Conservation (phyloP, 2,888 invertebrate genomes). For the Lycaena phlaeas region DNA sequence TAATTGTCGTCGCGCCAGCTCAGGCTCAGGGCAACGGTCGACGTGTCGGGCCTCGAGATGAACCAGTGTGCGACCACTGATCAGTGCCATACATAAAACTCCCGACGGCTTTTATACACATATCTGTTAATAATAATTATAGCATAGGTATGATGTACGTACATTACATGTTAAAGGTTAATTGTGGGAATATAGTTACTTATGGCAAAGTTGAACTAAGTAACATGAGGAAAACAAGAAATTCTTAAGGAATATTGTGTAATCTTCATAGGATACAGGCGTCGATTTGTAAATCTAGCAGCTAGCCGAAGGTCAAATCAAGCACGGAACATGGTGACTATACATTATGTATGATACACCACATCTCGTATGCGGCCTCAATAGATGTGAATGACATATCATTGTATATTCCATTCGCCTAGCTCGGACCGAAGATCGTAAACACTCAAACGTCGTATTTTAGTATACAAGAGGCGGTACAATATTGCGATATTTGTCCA, state of each 20-base stretch:
- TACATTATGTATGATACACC: conserved; percentile 56
- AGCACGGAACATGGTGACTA: conserved; percentile 39
- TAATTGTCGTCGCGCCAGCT: conserved; percentile 32
- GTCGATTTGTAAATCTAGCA: conserved; percentile 1
- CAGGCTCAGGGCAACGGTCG: conserved; percentile 40
- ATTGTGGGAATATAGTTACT: neutral
- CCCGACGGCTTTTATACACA: conserved; percentile 16
- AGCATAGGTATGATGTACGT: no score
- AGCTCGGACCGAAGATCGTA: conserved; percentile 56
- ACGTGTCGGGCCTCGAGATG: conserved; percentile 19
- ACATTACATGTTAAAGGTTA: no score
- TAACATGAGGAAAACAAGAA: neutral
- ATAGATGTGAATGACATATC: conserved; percentile 66
- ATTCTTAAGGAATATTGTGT: neutral
- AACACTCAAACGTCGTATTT: conserved; percentile 65
- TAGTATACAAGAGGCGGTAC: no score
- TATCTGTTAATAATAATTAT: no score
- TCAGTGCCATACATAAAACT: conserved; percentile 26
- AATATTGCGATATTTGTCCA: conserved; percentile 23
- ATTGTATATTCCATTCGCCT: conserved; percentile 67
- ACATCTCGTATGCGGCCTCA: conserved; percentile 63
- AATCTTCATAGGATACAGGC: conserved; percentile 5
- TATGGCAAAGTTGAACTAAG: no score
- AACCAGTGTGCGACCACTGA: conserved; percentile 36
- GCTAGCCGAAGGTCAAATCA: conserved; percentile 32